These are phyloP conservation scores for Diaprepes abbreviatus DNA, from an alignment of 2,888 invertebrate genomes.

Conservation along the genomic window DNA sequence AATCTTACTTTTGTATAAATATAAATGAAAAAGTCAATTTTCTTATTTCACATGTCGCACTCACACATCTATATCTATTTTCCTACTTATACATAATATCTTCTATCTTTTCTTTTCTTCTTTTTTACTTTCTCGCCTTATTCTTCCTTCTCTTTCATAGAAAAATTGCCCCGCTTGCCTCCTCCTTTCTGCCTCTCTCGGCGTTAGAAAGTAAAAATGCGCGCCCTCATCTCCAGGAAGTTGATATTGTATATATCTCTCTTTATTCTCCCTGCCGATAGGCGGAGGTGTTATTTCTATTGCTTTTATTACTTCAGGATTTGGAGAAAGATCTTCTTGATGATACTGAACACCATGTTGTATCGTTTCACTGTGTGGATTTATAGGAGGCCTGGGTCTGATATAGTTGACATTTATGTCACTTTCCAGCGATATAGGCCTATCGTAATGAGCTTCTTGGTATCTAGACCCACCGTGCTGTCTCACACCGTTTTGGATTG, in stretches of 20 bases:
- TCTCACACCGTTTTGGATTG: constrained; percentile 9
- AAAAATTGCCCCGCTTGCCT: constrained; percentile 63
- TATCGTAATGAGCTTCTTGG: constrained; percentile 45
- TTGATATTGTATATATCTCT: constrained; percentile 78
- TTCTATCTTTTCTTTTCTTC: not conserved
- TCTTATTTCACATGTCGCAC: not conserved
- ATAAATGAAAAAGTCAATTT: not conserved
- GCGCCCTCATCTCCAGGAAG: constrained; percentile 83
- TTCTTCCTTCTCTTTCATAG: constrained; percentile 54
- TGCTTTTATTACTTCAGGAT: constrained; percentile 62
- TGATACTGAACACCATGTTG: constrained; percentile 45
- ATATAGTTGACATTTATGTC: constrained; percentile 82
- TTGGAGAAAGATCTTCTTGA: constrained; percentile 52
- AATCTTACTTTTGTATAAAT: constrained; percentile 4
- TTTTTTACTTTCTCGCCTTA: constrained; percentile 23
- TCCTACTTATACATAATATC: not conserved
- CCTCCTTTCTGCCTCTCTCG: constrained; percentile 71
- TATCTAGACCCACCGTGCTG: constrained; percentile 17
- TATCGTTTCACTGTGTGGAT: constrained; percentile 73
- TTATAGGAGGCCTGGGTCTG: constrained; percentile 75
- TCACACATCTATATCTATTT: not conserved
- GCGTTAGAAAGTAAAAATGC: constrained; percentile 84
- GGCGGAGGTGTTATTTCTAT: constrained; percentile 53
- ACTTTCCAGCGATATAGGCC: constrained; percentile 70
- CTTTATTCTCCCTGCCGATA: constrained; percentile 66